These are phyloP conservation scores for Lomographa bimaculata DNA, from an alignment of 2,888 invertebrate species.

Conservation along the genomic window DNA sequence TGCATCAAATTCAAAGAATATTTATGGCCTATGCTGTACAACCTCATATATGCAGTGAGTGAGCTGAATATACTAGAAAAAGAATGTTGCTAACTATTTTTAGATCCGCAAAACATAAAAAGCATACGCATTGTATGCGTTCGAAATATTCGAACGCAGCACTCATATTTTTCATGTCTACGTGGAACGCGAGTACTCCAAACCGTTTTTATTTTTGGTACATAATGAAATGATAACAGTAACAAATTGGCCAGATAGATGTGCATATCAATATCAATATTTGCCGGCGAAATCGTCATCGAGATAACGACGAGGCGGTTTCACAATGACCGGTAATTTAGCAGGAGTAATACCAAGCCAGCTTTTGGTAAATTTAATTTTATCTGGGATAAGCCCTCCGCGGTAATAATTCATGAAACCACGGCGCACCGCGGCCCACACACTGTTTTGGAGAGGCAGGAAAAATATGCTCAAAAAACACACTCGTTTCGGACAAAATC, in stretches of 20 bases:
- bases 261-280: constrained; percentile 60
- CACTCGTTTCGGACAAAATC: constrained; percentile 3
- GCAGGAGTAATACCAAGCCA: constrained; percentile 58
- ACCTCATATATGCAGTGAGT: too few relatives aligned
- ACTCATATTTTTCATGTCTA: not conserved
- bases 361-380: constrained; percentile 67
- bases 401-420: constrained; percentile 63
- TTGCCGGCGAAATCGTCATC: constrained; percentile 54
- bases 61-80: too few relatives aligned
- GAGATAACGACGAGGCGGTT: constrained; percentile 50
- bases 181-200: constrained; percentile 4
- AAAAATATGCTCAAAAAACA: constrained; percentile 27
- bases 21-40: too few relatives aligned
- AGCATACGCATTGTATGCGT: not conserved
- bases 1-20: too few relatives aligned
- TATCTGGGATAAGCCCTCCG: constrained; percentile 57
- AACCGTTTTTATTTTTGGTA: constrained; percentile 26
- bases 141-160: constrained; percentile 1
- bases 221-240: constrained; percentile 33
- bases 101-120: too few relatives aligned
- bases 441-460: constrained; percentile 20
- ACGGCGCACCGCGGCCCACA: constrained; percentile 31
- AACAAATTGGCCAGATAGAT: constrained; percentile 34
- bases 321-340: constrained; percentile 69
- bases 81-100: too few relatives aligned